These are phyloP conservation scores for Zalophus californianus DNA, from an alignment of 2,797 vertebrate species.

Conservation along the genomic window DNA sequence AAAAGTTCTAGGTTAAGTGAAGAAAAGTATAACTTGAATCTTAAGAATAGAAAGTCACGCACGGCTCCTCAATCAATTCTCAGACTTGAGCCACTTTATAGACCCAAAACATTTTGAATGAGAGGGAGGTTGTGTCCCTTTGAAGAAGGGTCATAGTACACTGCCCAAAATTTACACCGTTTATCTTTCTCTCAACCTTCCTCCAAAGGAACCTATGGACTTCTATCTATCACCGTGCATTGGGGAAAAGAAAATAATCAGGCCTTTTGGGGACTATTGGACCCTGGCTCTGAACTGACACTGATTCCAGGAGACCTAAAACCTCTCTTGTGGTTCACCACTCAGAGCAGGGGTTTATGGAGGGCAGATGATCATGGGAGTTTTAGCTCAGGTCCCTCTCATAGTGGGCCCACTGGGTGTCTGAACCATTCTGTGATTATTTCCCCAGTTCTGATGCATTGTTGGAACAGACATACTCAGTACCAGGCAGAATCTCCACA, in stretches of 20 bases:
- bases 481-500: not conserved
- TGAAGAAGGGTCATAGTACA: not conserved
- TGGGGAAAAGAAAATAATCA: not conserved
- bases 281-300: not conserved
- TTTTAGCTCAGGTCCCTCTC: not conserved
- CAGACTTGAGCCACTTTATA: not conserved
- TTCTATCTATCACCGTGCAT: not conserved
- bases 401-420: not conserved
- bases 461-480: not conserved
- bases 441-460: not conserved
- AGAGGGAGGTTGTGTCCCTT: not conserved
- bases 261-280: not conserved
- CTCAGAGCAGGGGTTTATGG: not conserved
- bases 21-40: not conserved
- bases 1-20: not conserved
- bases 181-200: not conserved
- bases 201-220: not conserved
- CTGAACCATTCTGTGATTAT: not conserved
- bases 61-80: not conserved
- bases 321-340: not conserved
- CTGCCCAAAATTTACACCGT: not conserved
- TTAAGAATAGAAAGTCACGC: not conserved
- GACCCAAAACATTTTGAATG: not conserved
- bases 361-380: not conserved
- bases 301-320: not conserved